Conservation (phyloP, 2,797 vertebrate species). For the Propithecus perrieri region DNA sequence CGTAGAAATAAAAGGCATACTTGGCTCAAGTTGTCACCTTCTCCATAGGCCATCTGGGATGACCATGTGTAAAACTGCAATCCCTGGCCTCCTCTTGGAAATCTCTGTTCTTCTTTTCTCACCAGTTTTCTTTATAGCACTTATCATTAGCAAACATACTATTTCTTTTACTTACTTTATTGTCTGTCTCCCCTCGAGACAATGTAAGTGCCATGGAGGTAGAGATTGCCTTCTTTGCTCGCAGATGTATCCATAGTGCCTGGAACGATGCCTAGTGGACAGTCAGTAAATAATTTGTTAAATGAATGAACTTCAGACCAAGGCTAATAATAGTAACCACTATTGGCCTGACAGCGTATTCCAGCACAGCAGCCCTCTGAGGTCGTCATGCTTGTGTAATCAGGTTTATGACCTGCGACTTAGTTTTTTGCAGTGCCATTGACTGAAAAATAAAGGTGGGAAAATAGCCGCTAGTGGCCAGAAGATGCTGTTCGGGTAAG, state of each 20-base stretch:
- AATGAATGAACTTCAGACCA: background rate
- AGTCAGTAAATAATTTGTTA: background rate
- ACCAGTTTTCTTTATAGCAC: background rate
- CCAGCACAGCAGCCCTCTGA: background rate
- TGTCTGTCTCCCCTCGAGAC: background rate
- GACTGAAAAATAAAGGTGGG: background rate
- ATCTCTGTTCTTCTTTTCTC: background rate
- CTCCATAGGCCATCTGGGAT: background rate
- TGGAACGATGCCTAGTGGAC: background rate
- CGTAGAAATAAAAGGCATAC: background rate
- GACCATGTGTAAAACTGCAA: background rate
- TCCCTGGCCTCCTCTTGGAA: background rate
- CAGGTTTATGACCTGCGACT: background rate
- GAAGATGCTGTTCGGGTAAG: background rate
- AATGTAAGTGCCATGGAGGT: background rate
- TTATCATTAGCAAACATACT: background rate
- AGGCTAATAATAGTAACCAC: background rate
- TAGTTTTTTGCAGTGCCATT: background rate
- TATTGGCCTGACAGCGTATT: background rate
- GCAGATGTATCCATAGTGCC: background rate
- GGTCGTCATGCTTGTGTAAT: background rate
- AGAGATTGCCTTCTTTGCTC: background rate
- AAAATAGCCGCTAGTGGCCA: background rate
- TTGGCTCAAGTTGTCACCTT: background rate
- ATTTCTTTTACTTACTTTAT: background rate